phyloP scores from a whole-genome alignment of 2,113 vertebrate genomes.

The Cyrtonyx montezumae region DNA sequence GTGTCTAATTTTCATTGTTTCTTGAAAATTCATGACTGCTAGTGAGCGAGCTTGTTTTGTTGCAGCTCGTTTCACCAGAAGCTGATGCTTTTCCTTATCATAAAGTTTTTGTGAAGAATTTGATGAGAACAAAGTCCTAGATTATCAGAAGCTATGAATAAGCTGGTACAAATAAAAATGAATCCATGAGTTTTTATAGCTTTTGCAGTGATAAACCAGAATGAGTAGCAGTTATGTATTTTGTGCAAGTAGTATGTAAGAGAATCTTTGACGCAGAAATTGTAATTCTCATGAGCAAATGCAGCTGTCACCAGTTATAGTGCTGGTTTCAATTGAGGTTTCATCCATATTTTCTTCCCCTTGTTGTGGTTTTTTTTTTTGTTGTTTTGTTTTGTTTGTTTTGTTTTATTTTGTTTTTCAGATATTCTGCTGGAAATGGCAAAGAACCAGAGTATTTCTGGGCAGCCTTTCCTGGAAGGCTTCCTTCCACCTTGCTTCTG shows the following conservation, averaged over 20 bases:
- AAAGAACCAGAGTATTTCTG: neutral
- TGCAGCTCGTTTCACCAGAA: neutral
- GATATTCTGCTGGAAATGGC: neutral
- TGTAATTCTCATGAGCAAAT: neutral
- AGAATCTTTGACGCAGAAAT: neutral
- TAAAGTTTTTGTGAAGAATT: neutral
- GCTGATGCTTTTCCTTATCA: neutral
- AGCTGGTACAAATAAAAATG: neutral
- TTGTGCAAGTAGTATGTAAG: neutral
- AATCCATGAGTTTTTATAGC: neutral
- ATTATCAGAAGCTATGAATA: neutral
- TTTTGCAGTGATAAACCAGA: neutral
- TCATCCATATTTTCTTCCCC: neutral
- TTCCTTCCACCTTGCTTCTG: neutral
- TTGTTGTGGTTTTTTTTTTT: neutral
- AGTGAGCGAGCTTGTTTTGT: neutral
- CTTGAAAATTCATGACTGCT: neutral
- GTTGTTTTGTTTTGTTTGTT: too few species aligned
- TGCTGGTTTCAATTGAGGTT: neutral
- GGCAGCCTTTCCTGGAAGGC: neutral
- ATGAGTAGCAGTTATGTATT: neutral
- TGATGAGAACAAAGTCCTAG: neutral
- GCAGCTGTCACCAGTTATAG: neutral
- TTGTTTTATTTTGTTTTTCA: neutral
- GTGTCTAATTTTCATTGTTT: neutral